These are phyloP conservation scores for Thecocarcelia acutangulata DNA, from an alignment of 2,888 invertebrate species.

Conservation along the genomic window DNA sequence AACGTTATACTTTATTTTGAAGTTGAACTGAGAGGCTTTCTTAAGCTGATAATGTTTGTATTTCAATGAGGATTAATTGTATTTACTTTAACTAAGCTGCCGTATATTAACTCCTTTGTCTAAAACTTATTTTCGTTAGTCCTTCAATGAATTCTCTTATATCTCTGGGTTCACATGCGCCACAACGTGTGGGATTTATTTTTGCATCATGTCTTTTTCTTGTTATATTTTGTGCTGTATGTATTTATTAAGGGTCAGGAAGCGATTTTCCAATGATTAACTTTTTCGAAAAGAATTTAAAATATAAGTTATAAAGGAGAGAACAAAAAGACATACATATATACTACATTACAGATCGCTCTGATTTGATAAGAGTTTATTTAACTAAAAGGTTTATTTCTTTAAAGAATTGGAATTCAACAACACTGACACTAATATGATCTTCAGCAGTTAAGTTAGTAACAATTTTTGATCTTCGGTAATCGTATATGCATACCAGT, in stretches of 20 bases:
- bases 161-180: slow-evolving; percentile 18
- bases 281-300: slow-evolving; percentile 74
- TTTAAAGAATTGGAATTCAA: neutral
- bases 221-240: slow-evolving; percentile 18
- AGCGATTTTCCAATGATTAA: slow-evolving; percentile 80
- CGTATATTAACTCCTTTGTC: too few relatives aligned
- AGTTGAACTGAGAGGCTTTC: too few relatives aligned
- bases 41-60: too few relatives aligned
- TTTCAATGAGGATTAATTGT: too few relatives aligned
- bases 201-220: slow-evolving; percentile 42
- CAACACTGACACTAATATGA: neutral
- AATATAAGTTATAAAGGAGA: slow-evolving; percentile 2
- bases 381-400: slow-evolving; percentile 63
- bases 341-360: slow-evolving; percentile 53
- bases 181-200: slow-evolving; percentile 46
- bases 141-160: slow-evolving; percentile 7
- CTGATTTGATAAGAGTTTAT: slow-evolving; percentile 62
- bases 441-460: slow-evolving; percentile 18
- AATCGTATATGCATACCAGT: slow-evolving; percentile 54
- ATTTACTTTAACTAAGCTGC: too few relatives aligned
- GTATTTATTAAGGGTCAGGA: slow-evolving; percentile 72
- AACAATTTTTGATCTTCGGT: slow-evolving; percentile 45
- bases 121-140: too few relatives aligned
- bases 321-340: slow-evolving; percentile 15
- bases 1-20: too few relatives aligned